Conservation (phyloP, 2,797 vertebrate species). For the Momotus momota region DNA sequence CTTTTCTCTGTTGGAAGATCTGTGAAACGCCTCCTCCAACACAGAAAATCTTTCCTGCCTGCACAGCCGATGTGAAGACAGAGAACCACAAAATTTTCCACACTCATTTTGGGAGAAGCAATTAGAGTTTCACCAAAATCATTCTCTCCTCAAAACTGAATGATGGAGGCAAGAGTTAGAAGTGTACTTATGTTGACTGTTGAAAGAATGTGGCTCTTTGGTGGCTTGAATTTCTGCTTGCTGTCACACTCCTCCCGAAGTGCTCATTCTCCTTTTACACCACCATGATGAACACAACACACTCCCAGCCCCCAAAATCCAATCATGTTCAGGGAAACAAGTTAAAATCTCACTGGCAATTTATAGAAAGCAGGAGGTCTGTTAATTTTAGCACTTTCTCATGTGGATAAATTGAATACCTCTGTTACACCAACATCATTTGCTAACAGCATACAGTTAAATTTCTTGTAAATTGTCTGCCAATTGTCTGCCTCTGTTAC, state of each 20-base stretch:
- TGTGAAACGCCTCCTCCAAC: background rate
- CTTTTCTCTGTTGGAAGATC: background rate
- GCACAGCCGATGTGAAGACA: background rate
- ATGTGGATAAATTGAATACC: background rate
- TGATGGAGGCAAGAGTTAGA: background rate
- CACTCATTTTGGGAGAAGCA: background rate
- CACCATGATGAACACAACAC: background rate
- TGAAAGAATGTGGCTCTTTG: background rate
- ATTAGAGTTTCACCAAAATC: background rate
- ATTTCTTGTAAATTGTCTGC: background rate
- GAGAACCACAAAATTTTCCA: background rate
- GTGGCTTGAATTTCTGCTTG: background rate
- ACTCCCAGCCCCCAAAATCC: background rate
- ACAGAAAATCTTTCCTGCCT: background rate
- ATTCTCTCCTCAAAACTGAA: background rate
- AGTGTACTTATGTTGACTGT: background rate
- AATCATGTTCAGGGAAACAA: background rate
- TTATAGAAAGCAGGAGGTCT: background rate
- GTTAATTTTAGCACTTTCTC: background rate
- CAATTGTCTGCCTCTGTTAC: background rate
- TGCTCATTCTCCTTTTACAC: background rate
- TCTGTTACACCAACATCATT: background rate
- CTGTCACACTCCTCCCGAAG: background rate
- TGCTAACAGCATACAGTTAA: background rate
- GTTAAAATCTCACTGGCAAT: background rate